These are phyloP conservation scores for Terrapene triunguis DNA, from an alignment of 2,113 vertebrate species.

Conservation along the genomic window DNA sequence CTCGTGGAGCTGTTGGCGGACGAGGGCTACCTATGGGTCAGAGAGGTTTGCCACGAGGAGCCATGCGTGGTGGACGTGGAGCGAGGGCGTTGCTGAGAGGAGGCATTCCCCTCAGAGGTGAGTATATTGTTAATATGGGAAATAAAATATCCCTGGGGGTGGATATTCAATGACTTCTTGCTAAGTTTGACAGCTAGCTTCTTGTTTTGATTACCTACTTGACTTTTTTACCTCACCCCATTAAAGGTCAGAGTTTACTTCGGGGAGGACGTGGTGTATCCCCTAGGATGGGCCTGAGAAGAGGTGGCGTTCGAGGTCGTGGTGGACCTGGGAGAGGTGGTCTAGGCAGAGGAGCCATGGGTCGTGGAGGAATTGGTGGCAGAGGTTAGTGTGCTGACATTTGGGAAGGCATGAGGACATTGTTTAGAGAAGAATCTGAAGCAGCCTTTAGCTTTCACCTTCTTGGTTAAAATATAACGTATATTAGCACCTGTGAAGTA, in stretches of 20 bases:
- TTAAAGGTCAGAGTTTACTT: conserved; percentile 83
- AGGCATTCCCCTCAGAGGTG: conserved; percentile 90
- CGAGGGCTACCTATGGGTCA: conserved; percentile 87
- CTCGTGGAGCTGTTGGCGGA: conserved; percentile 84
- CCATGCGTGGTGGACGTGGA: conserved; percentile 86
- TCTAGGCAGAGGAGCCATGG: conserved; percentile 84
- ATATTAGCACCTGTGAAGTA: rapidly evolving
- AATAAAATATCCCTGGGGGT: background rate
- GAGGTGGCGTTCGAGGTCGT: conserved; percentile 87
- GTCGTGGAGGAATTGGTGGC: conserved; percentile 84
- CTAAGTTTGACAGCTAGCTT: rapidly evolving
- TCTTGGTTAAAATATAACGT: rapidly evolving
- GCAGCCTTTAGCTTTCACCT: rapidly evolving
- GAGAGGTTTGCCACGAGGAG: conserved; percentile 88
- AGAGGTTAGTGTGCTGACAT: conserved; percentile 81
- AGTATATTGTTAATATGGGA: background rate
- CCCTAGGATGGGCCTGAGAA: conserved; percentile 88
- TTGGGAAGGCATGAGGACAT: background rate
- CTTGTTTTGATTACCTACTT: background rate
- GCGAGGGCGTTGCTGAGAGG: conserved; percentile 88
- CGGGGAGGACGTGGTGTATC: conserved; percentile 89
- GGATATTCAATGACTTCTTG: background rate
- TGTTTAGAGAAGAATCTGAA: background rate
- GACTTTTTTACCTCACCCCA: conserved; percentile 16
- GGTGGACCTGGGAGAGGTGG: conserved; percentile 85